These are phyloP conservation scores for human (Homo sapiens) DNA, from an alignment of 2,113 vertebrate species.

Conservation along the genomic window GRCh38 chr4:123739501-123740000, in stretches of 20 bases:
- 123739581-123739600: neutral
- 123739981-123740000: neutral
- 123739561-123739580: neutral
- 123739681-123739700: neutral
- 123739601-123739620: neutral
- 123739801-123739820: neutral
- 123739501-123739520: neutral
- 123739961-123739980: neutral
- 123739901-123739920: neutral
- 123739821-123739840: neutral
- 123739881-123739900: neutral
- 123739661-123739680: neutral
- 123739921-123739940: neutral
- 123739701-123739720: neutral
- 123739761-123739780: neutral
- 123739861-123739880: neutral
- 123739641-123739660: neutral
- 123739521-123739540: too few species aligned
- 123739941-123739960: neutral
- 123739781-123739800: neutral
- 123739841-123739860: neutral
- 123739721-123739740: neutral
- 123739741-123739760: neutral
- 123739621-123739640: neutral
- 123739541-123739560: neutral